A percentile compares a stretch with the other conserved stretches of the same genome.
These are phyloP conservation scores for Hoplostethus atlanticus DNA, from an alignment of 2,797 vertebrate species.

Conservation along the genomic window DNA sequence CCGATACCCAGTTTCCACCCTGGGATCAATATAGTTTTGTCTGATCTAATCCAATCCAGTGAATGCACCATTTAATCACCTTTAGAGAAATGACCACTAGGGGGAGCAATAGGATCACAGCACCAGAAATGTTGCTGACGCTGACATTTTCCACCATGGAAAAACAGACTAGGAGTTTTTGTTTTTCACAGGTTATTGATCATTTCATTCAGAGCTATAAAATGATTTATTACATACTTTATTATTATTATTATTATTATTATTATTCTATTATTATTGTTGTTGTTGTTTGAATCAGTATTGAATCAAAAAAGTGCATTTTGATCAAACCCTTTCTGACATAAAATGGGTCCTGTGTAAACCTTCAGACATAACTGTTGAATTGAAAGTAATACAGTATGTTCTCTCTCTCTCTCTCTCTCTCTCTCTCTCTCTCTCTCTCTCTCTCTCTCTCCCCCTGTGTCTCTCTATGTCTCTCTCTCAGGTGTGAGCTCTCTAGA, in stretches of 20 bases:
- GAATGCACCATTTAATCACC: constrained; percentile 20
- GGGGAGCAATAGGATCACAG: constrained; percentile 51
- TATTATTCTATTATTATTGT: too few relatives aligned
- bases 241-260: too few relatives aligned
- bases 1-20: too few relatives aligned
- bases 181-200: not conserved
- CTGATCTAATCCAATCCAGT: not conserved
- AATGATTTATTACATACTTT: not conserved
- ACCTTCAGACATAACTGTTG: too few relatives aligned
- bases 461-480: not conserved
- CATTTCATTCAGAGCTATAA: not conserved
- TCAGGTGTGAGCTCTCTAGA: constrained; percentile 82
- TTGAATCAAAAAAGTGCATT: not conserved
- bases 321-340: not conserved
- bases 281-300: not conserved
- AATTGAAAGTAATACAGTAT: too few relatives aligned
- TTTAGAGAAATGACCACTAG: constrained; percentile 57
- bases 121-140: not conserved
- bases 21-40: too few relatives aligned
- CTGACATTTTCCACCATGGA: not conserved
- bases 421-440: not conserved
- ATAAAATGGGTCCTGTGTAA: not conserved
- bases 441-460: not conserved
- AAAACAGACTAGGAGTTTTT: not conserved
- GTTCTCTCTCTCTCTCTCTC: not conserved